phyloP scores from a whole-genome alignment of 1,140 invertebrate species.

The Drosophila pseudoananassae region DNA sequence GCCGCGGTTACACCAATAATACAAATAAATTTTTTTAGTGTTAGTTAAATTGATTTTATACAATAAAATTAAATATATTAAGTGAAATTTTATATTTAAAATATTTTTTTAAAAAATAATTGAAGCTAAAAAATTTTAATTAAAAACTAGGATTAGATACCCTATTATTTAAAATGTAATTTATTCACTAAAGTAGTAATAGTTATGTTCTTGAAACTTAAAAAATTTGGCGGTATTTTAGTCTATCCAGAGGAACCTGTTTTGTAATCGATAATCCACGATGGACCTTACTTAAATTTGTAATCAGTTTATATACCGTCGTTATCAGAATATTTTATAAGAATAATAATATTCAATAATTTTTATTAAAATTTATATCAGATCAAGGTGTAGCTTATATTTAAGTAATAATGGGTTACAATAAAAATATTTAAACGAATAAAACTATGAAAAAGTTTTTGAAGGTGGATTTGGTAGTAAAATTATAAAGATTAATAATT shows the following conservation, averaged over 20 bases:
- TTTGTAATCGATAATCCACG: conserved; percentile 84
- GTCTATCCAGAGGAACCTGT: conserved; percentile 86
- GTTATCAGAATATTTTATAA: conserved; percentile 84
- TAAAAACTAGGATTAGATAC: conserved; percentile 87
- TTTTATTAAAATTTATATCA: conserved; percentile 84
- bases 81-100: conserved; percentile 69
- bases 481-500: conserved; percentile 67
- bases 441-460: conserved; percentile 40
- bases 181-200: conserved; percentile 24
- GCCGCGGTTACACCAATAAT: conserved; percentile 65
- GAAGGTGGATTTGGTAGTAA: conserved; percentile 46
- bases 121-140: conserved; percentile 62
- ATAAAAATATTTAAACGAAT: conserved; percentile 40
- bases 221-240: conserved; percentile 86
- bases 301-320: conserved; percentile 45
- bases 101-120: conserved; percentile 33
- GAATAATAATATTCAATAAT: conserved; percentile 84
- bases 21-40: conserved; percentile 58
- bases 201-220: conserved; percentile 85
- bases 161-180: conserved; percentile 85
- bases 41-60: conserved; percentile 43
- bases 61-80: conserved; percentile 63
- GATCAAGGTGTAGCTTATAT: conserved; percentile 71
- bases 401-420: conserved; percentile 44
- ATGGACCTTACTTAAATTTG: conserved; percentile 43